phyloP scores from a whole-genome alignment of 2,113 vertebrate genomes.

The Alethe castanea region DNA sequence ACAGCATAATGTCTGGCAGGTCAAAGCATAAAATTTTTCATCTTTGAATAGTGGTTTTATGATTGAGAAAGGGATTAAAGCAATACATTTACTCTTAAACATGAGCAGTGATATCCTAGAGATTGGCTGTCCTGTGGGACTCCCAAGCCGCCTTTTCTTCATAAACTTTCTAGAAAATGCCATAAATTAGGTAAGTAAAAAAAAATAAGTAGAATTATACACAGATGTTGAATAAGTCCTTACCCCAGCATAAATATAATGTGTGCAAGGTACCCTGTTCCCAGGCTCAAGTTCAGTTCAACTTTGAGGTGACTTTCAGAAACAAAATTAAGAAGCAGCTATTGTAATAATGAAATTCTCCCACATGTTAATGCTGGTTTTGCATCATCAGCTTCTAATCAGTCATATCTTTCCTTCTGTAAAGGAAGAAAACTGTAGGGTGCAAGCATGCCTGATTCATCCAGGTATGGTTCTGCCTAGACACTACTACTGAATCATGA shows the following conservation, averaged over 20 bases:
- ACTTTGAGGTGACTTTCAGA: not conserved
- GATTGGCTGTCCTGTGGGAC: not conserved
- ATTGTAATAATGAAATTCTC: not conserved
- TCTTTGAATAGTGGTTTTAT: not conserved
- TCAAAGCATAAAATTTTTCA: not conserved
- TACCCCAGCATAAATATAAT: not conserved
- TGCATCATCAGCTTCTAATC: not conserved
- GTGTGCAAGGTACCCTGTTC: conserved; percentile 52
- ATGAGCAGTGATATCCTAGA: not conserved
- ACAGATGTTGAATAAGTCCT: conserved; percentile 48
- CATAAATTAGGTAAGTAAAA: not conserved
- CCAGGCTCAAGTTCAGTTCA: not conserved
- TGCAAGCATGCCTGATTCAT: not conserved
- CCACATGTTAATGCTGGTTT: not conserved
- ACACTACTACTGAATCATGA: not conserved
- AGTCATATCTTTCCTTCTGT: not conserved
- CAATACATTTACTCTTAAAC: not conserved
- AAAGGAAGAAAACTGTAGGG: not conserved
- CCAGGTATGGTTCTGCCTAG: not conserved
- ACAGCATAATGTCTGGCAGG: not conserved
- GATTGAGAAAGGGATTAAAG: conserved; percentile 1
- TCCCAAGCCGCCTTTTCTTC: not conserved
- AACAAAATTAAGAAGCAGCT: not conserved
- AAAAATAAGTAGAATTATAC: conserved; percentile 49
- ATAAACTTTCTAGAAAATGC: conserved; percentile 15